phyloP scores from a whole-genome alignment of 1,140 invertebrate species.

The Neodiprion virginianus region DNA sequence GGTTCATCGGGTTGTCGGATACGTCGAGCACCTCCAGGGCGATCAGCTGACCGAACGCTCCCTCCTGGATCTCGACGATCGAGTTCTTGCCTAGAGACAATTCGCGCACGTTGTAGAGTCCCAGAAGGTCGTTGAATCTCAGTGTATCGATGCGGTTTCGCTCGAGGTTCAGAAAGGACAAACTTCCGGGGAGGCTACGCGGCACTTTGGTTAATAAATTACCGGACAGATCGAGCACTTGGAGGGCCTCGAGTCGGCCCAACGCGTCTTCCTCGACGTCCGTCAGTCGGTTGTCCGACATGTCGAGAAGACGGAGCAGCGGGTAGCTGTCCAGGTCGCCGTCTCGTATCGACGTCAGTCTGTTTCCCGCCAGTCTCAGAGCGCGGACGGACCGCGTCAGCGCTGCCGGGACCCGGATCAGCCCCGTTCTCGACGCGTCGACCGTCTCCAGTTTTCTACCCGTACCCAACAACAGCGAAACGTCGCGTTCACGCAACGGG shows the following conservation, averaged over 20 bases:
- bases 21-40: constrained; percentile 75
- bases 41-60: constrained; percentile 70
- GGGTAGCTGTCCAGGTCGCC: constrained; percentile 92
- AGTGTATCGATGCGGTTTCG: constrained; percentile 73
- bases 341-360: constrained; percentile 73
- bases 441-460: constrained; percentile 78
- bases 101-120: constrained; percentile 72
- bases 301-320: constrained; percentile 78
- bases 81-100: constrained; percentile 74
- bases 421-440: constrained; percentile 81
- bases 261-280: constrained; percentile 87
- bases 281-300: constrained; percentile 79
- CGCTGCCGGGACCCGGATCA: constrained; percentile 81
- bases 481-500: constrained; percentile 67
- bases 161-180: constrained; percentile 70
- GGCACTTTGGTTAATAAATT: constrained; percentile 76
- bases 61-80: constrained; percentile 70
- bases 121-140: constrained; percentile 71
- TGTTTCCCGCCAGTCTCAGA: constrained; percentile 80
- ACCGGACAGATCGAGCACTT: constrained; percentile 79
- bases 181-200: constrained; percentile 68
- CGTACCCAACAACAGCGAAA: constrained; percentile 71
- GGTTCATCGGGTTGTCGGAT: constrained; percentile 77
- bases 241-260: constrained; percentile 79
- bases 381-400: constrained; percentile 85